Evolutionary conservation across 2,113 vertebrate species (phyloP).

Genomic region (Scalopus aquaticus): DNA sequence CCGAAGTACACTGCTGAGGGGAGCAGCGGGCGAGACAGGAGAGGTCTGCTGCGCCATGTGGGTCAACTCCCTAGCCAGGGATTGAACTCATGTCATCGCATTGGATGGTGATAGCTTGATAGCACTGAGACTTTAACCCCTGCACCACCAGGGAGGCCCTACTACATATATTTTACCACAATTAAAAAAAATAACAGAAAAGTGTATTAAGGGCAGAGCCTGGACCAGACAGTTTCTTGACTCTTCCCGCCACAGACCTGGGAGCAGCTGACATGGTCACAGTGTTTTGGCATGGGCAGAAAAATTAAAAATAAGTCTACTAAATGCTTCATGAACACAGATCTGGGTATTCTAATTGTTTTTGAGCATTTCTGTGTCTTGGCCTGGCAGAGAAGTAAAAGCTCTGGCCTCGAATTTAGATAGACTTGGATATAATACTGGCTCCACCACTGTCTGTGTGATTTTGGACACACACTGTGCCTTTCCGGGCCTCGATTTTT

Average conservation of each 20-base stretch:
- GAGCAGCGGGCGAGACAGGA: no score
- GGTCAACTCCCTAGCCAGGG: no score
- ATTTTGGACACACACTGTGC: neutral
- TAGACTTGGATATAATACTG: neutral
- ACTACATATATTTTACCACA: neutral
- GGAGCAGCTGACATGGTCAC: neutral
- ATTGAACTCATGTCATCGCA: no score
- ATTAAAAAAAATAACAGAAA: neutral
- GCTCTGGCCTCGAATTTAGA: neutral
- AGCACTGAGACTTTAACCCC: no score
- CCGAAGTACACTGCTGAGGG: neutral
- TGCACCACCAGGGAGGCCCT: no score
- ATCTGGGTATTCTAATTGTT: neutral
- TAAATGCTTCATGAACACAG: neutral
- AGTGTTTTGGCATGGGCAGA: neutral
- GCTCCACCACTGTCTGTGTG: neutral
- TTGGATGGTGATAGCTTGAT: no score
- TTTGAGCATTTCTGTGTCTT: neutral
- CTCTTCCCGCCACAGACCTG: neutral
- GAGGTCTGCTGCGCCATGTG: no score
- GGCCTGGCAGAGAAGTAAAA: neutral
- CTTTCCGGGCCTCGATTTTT: neutral
- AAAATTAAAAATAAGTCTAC: neutral
- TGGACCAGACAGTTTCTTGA: neutral
- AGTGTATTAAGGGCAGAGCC: neutral